These are phyloP conservation scores for Phoeniculus purpureus DNA, from an alignment of 2,797 vertebrate genomes.

Conservation along the genomic window DNA sequence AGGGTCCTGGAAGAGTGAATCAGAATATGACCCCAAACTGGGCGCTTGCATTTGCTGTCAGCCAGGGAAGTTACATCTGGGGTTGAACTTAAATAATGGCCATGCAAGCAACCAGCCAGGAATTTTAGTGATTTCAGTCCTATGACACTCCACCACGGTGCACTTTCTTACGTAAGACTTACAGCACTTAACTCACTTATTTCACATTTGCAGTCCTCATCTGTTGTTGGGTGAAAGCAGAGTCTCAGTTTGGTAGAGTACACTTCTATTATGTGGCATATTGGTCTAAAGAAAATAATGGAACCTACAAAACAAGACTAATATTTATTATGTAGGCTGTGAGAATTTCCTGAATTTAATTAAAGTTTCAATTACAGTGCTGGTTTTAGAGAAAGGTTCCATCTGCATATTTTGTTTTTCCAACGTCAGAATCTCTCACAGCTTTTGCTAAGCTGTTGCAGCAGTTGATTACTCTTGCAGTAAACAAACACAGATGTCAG, in stretches of 20 bases:
- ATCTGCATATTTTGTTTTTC: neutral
- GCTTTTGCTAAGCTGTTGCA: neutral
- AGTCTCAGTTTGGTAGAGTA: neutral
- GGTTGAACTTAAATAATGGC: neutral
- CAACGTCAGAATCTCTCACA: neutral
- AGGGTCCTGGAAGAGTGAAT: neutral
- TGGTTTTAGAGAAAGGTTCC: neutral
- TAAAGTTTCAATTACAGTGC: neutral
- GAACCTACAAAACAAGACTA: neutral
- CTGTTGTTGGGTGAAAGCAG: neutral
- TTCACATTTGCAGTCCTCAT: neutral
- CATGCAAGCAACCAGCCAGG: neutral
- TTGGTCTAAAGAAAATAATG: neutral
- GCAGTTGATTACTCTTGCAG: neutral
- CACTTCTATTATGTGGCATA: neutral
- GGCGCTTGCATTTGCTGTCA: neutral
- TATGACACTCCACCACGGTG: neutral
- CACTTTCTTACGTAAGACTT: neutral
- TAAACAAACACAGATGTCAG: neutral
- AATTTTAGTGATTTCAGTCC: neutral
- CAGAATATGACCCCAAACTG: neutral
- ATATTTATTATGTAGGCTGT: neutral
- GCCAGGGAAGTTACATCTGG: neutral
- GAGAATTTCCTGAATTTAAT: slow-evolving; percentile 1
- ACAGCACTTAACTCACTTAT: neutral